Evolutionary conservation across 2,797 vertebrate genomes (phyloP), one percentile per base, ranked within the genome.

Genomic region (Picus viridis): DNA sequence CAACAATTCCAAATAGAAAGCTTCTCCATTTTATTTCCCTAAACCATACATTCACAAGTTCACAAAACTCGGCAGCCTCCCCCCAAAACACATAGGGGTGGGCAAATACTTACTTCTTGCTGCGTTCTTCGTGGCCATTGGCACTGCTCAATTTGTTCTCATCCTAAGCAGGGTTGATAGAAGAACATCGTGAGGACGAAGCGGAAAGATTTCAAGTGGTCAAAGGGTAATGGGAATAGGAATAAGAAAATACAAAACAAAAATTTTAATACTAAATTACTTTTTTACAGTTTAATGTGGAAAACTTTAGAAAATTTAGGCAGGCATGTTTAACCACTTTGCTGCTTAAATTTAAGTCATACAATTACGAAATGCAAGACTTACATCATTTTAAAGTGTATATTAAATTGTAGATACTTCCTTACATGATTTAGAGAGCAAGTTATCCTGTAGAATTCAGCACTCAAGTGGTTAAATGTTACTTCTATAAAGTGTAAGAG

Each of bases 161-260:
- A 97, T 99, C 99, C 99, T 99, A 99, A 99, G 99, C 99, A 99
- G 98, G 98, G 99, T 98, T 98, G 98, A 99, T 98, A 99, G 98
- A 99, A 99, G 98, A 99, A 99, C 98, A 99, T 99, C 98, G 97
- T 99, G 98, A 99, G 98, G 98, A 98, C 98, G 99, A 98, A 99
- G 99, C 97, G 98, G 98, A 98, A 98, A 99, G 98, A 99, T 98
- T 99, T 98, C 98, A 99, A 99, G 99, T 98, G 98, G 98, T 99
- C 98, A 99, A 99, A 98, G 98, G 98, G 98, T 97, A 98, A 98
- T 97, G 98, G 98, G 98, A 98, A 98, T 95, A 97, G 98, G 98
- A 98, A 98, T 98, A 99, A 99, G 98, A 99, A 99, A 99, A 99
- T 98, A 99, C 98, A 98, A 97, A 97, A 98, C 97, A 98, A 96